Base-by-base conservation (phyloP, 2,888 invertebrate genomes). In the Nineta flava region DNA sequence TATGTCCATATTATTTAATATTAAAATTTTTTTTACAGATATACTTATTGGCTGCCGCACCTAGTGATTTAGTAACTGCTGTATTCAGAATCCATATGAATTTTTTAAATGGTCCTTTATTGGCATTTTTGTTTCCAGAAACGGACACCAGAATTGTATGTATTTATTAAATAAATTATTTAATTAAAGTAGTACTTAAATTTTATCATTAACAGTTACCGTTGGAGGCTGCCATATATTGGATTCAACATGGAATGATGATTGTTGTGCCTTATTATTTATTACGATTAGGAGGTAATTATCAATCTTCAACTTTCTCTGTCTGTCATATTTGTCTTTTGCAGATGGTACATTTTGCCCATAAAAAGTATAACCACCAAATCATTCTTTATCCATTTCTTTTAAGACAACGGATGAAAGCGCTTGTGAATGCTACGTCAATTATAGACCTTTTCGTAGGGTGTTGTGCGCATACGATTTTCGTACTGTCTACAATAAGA, bases 211-310 rank as follows among this genome's bases (percentile, higher is more conserved):
- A 70, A 53, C 70, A 91, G 91, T 81, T 94, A 64, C 85, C 91
- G 57, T 86, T 91, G 64, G 96, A 96, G 70, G 85, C 85, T 61
- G 83, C 90, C 55, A 78, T 91, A 51, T 96, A 96, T 69, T 96
- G 91, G 81, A 83, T 95, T 63, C 96, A 96, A 69, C 96, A 96
- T 72, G 81, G 86, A 56, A 78, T 94, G 75, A 92, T 96, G 83
- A 80, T 94, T 67, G 81, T 94, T 51, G 88, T 93, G 70, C 95
- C 95, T 56, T 86, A 88, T 68, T 95, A 93, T 68, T 78, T 96
- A 53, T 72, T 95, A 62, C 78, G 81, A 67, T 74, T 84, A 64
- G 87, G 88, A 73, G 94, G 93, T 90, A 75, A 67, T 3, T 26
- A 19, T 13, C 12, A 42, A 42, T n/a, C 9, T 17, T 35, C 13